A percentile compares a stretch with the other conserved stretches of the same genome.
These are phyloP conservation scores for Hexactinellida sp. DNA, from an alignment of 37 sponge, comb jelly and placozoan species.

Conservation along the genomic window DNA sequence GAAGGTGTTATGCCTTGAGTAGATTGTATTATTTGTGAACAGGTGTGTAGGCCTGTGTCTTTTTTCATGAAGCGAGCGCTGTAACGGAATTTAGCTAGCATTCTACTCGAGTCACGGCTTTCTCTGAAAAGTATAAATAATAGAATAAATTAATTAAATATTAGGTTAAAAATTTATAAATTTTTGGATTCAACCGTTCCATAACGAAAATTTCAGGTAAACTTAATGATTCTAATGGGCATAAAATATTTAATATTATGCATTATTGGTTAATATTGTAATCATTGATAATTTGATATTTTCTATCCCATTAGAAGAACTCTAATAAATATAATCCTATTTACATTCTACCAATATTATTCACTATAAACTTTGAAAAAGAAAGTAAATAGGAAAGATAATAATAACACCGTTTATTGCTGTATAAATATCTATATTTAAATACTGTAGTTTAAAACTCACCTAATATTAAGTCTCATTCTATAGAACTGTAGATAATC, in stretches of 20 bases:
- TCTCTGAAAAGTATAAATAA: not conserved
- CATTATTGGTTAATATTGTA: too few relatives aligned
- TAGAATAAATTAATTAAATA: not conserved
- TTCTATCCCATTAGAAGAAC: too few relatives aligned
- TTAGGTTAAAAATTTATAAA: not conserved
- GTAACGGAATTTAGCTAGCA: constrained; percentile 17
- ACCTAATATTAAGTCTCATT: constrained; percentile 2
- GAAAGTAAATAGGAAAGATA: not conserved
- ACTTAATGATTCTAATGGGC: too few relatives aligned
- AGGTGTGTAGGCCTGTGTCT: not conserved
- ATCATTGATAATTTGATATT: too few relatives aligned
- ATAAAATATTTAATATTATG: too few relatives aligned
- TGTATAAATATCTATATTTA: too few relatives aligned
- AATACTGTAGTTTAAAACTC: too few relatives aligned
- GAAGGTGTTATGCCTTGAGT: not conserved
- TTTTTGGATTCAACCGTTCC: too few relatives aligned
- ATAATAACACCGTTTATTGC: not conserved
- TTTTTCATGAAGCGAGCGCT: not conserved
- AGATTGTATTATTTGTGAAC: not conserved
- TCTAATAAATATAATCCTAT: too few relatives aligned
- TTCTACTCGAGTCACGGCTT: not conserved
- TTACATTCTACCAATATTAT: too few relatives aligned
- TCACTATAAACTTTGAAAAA: too few relatives aligned
- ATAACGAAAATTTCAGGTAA: too few relatives aligned
- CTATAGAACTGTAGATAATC: constrained; percentile 17